A percentile compares a stretch with the other conserved stretches of the same genome.
Conservation (phyloP, 2,797 vertebrate species). For the Diplodus sargus region DNA sequence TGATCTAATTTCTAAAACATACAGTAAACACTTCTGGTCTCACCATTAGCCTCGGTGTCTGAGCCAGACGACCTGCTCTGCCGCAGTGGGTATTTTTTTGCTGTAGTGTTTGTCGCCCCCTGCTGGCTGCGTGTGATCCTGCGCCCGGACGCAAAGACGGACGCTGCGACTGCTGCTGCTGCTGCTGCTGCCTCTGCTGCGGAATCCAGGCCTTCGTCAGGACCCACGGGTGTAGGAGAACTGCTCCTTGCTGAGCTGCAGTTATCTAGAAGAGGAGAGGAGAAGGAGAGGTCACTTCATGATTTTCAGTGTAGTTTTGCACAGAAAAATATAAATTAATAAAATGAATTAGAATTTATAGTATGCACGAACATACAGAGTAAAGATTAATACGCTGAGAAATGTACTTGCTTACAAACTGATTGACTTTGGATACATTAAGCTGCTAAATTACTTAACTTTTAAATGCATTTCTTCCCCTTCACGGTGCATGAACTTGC, state of each 20-base stretch:
- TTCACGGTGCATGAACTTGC: neutral
- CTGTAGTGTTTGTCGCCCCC: slow-evolving; percentile 86
- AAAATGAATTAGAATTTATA: neutral
- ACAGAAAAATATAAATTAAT: neutral
- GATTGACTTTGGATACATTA: neutral
- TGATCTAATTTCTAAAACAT: neutral
- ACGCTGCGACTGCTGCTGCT: slow-evolving; percentile 53
- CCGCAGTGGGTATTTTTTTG: slow-evolving; percentile 94
- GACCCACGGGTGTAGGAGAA: slow-evolving; percentile 79
- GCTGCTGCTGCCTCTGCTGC: slow-evolving; percentile 35
- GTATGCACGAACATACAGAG: neutral
- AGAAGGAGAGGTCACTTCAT: neutral
- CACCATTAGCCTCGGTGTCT: slow-evolving; percentile 88
- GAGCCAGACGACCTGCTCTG: slow-evolving; percentile 95
- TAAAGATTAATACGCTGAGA: neutral
- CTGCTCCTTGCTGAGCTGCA: slow-evolving; percentile 87
- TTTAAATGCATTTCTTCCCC: neutral
- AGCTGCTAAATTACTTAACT: neutral
- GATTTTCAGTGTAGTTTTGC: no score
- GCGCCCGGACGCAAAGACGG: slow-evolving; percentile 89
- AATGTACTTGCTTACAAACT: neutral
- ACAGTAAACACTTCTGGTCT: slow-evolving; percentile 51
- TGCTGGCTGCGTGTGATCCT: slow-evolving; percentile 97
- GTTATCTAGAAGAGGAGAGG: slow-evolving; percentile 54
- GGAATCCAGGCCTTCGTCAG: slow-evolving; percentile 85